Evolutionary conservation across 2,113 vertebrate genomes (phyloP).

Genomic region (Ceratotherium simum): DNA sequence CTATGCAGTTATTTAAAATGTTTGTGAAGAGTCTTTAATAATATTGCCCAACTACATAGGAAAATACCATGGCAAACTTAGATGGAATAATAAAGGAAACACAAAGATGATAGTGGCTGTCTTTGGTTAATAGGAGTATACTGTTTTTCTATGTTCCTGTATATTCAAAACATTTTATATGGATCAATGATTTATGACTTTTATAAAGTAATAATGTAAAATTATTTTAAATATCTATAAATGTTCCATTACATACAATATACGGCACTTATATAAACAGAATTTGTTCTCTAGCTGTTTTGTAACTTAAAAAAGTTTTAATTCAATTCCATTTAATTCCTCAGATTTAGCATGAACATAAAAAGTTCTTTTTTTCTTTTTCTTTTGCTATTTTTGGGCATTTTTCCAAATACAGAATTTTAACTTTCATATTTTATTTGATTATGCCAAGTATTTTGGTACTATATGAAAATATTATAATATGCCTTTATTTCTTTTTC

Average conservation of each 20-base stretch:
- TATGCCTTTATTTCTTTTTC: not conserved
- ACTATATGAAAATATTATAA: not conserved
- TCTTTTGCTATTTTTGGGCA: not conserved
- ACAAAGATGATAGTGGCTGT: not conserved
- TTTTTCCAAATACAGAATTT: not conserved
- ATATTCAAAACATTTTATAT: not conserved
- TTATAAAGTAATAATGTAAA: not conserved
- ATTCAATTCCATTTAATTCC: not conserved
- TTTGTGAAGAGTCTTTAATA: not conserved
- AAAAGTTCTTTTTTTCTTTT: not conserved
- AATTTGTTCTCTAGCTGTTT: not conserved
- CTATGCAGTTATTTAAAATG: not conserved
- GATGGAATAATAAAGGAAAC: not conserved
- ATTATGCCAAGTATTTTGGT: not conserved
- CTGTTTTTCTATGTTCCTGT: not conserved
- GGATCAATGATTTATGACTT: not conserved
- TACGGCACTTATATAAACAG: not conserved
- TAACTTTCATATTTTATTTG: constrained; percentile 7
- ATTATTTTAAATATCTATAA: not conserved
- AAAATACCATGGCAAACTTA: not conserved
- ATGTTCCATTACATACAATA: not conserved
- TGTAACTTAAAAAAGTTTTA: not conserved
- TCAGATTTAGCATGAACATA: not conserved
- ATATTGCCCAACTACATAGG: not conserved
- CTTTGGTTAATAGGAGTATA: not conserved